Percentiles rank a stretch among this genome's conserved stretches.
These are phyloP conservation scores for Carposina sasakii DNA, from an alignment of 1,140 invertebrate genomes.

Conservation along the genomic window DNA sequence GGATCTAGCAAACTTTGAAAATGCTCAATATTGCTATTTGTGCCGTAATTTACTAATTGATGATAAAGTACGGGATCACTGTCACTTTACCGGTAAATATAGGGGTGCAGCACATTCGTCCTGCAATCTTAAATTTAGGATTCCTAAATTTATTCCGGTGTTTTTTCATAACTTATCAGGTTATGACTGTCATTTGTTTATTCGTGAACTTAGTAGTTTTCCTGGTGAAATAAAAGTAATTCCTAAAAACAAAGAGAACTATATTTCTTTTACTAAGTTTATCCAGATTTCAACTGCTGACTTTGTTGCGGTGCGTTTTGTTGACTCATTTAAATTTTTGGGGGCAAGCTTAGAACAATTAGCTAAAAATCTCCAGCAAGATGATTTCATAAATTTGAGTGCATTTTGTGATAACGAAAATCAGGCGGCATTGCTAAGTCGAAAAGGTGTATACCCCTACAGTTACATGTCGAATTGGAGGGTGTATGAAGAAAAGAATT, in stretches of 20 bases:
- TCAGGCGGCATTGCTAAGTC: slow-evolving; percentile 1
- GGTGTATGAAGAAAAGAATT: background rate
- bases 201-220: slow-evolving; percentile 32
- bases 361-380: slow-evolving; percentile 22
- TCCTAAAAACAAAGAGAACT: slow-evolving; percentile 47
- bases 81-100: slow-evolving; percentile 15
- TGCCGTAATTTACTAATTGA: slow-evolving; percentile 4
- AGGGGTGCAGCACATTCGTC: slow-evolving; percentile 21
- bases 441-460: slow-evolving; percentile 10
- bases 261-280: slow-evolving; percentile 30
- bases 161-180: slow-evolving; percentile 55
- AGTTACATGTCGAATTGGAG: too few species aligned
- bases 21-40: slow-evolving; percentile 7
- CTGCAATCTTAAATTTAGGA: slow-evolving; percentile 34
- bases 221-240: slow-evolving; percentile 38
- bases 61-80: slow-evolving; percentile 16
- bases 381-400: slow-evolving; percentile 3
- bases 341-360: slow-evolving; percentile 26
- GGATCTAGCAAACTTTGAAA: background rate
- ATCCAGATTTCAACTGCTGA: slow-evolving; percentile 18
- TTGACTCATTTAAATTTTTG: slow-evolving; percentile 42
- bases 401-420: background rate
- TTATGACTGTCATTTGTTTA: slow-evolving; percentile 52
- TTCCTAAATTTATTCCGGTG: slow-evolving; percentile 36
- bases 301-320: slow-evolving; percentile 31